Base-by-base conservation (phyloP, 2,888 invertebrate species). In the Amphimallon solstitiale region DNA sequence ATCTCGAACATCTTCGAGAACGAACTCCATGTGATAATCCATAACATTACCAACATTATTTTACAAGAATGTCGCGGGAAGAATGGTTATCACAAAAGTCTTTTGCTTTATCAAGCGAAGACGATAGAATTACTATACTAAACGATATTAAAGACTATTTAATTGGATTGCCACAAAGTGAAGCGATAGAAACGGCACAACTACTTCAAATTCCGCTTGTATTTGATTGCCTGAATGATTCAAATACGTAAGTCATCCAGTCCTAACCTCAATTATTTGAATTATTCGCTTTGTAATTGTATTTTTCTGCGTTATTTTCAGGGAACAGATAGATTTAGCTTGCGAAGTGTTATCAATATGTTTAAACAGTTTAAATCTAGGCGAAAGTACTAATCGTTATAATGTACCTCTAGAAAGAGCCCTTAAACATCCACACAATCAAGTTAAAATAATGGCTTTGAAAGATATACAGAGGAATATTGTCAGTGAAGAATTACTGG, bases 301-400 rank as follows among this genome's bases (percentile, higher is more conserved):
- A 48, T 29, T 40, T 48, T 74, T 38, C 78, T 82, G 71, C 80
- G 34, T 48, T 15, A n/a, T n/a, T 78, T 77, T 54, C 75, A 89
- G 90, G 70, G 84, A 87, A 66, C 87, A 89, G 75, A 81, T 88
- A 2, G 85, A 87, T 72, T 75, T 89, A 64, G 87, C 89, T 14
- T 89, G 89, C 76, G 89, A 90, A 74, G 87, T 92, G 3, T 80
- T 92, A 37, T 84, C 86, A 45, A 80, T 86, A 66, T 87, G 90
- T 74, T 86, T 93, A 78, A 84, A 87, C 7, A 88, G 88, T 72
- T 83, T 92, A 71, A 84, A 84, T 63, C 80, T 89, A 49, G 86
- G 86, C n/a, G 86, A 88, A 71, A 84, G 88, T 29, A 82, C 89
- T 1, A 85, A 83, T 72, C 84, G 86, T 62, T 89, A 90, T 75